Conservation (phyloP, 2,797 vertebrate genomes). For the Mallotus villosus region DNA sequence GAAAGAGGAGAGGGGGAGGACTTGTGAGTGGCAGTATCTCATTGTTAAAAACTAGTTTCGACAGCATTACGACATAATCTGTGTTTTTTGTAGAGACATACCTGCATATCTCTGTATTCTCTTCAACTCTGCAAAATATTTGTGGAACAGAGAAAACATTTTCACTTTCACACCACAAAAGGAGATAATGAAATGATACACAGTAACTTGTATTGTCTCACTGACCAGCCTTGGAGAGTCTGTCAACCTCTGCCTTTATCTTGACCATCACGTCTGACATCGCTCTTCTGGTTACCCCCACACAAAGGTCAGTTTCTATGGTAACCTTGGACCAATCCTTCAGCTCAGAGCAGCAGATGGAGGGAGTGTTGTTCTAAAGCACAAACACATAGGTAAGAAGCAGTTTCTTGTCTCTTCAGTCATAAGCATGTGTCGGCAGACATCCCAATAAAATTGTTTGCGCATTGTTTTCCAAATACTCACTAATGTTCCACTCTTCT, state of each 20-base stretch:
- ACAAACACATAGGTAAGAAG: background rate
- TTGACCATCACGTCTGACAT: conserved; percentile 69
- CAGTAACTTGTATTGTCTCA: conserved; percentile 6
- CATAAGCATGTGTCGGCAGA: background rate
- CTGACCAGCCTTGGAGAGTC: conserved; percentile 75
- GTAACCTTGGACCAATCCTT: conserved; percentile 76
- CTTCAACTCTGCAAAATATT: conserved; percentile 66
- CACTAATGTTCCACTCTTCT: conserved; percentile 45
- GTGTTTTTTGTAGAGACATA: conserved; percentile 40
- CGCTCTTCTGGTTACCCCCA: conserved; percentile 69
- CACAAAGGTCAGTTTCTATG: conserved; percentile 73
- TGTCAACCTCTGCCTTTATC: conserved; percentile 67
- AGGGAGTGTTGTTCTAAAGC: conserved; percentile 35
- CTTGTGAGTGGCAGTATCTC: background rate
- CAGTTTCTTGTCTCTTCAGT: background rate
- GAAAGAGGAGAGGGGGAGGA: background rate
- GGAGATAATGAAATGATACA: conserved; percentile 8
- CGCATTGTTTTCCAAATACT: background rate
- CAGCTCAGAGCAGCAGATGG: conserved; percentile 44
- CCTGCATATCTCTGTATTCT: conserved; percentile 75
- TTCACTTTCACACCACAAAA: background rate
- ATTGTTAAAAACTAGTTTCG: background rate
- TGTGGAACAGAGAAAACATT: conserved; percentile 6
- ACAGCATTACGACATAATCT: background rate
- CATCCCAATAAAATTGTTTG: background rate